Percentiles rank a stretch among this genome's conserved stretches.
These are phyloP conservation scores for Furnarius figulus DNA, from an alignment of 2,113 vertebrate species.

Conservation along the genomic window DNA sequence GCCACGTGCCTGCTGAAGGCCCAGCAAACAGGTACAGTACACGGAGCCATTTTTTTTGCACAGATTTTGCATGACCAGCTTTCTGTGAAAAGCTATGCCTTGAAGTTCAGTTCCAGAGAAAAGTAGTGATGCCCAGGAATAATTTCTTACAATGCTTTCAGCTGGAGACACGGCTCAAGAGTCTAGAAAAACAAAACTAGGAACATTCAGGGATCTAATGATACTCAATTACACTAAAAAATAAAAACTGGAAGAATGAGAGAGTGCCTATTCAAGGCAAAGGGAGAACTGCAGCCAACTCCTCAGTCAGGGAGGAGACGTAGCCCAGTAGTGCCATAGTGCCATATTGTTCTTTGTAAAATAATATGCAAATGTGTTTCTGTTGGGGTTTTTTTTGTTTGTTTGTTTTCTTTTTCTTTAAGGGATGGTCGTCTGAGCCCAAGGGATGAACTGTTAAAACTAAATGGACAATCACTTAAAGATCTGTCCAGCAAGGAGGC, in stretches of 20 bases:
- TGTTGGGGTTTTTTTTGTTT: background rate
- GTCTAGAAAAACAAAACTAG: background rate
- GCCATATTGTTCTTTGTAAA: background rate
- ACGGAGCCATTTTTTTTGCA: background rate
- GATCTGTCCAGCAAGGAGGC: slow-evolving; percentile 55
- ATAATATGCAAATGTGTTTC: rapidly evolving
- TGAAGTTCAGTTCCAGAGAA: background rate
- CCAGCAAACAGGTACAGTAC: slow-evolving; percentile 72
- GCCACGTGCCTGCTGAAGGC: slow-evolving; percentile 13
- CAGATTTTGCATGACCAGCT: background rate
- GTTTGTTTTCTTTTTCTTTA: background rate
- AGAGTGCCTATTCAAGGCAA: background rate
- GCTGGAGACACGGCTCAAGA: background rate
- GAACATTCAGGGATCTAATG: background rate
- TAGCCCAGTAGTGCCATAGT: background rate
- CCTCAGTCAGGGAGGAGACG: background rate
- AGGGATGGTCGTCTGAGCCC: slow-evolving; percentile 64
- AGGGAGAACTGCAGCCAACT: background rate
- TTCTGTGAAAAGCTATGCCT: background rate
- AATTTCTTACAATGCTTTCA: background rate
- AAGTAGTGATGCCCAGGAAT: background rate
- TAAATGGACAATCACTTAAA: slow-evolving; percentile 70
- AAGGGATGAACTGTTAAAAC: slow-evolving; percentile 61
- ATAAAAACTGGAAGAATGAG: background rate
- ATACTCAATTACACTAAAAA: background rate